Conservation (phyloP, 1,140 invertebrate genomes). For the Zaprionus kolodkinae region DNA sequence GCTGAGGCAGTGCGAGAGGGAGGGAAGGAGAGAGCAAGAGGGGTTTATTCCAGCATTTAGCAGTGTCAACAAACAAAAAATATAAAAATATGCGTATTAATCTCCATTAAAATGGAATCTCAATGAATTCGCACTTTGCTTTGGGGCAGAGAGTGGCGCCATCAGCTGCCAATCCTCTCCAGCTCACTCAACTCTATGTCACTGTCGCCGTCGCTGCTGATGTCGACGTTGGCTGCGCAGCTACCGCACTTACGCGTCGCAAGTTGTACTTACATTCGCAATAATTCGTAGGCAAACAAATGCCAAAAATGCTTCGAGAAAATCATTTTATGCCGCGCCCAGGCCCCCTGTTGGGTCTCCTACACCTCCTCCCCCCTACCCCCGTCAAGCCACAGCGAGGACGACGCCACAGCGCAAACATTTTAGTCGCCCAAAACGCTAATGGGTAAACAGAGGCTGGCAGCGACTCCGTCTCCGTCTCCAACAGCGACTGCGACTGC, state of each 20-base stretch:
- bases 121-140: constrained; percentile 69
- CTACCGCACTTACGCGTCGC: constrained; percentile 50
- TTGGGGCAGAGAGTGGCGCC: constrained; percentile 57
- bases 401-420: constrained; percentile 66
- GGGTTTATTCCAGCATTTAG: constrained; percentile 74
- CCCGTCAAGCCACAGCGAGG: constrained; percentile 25
- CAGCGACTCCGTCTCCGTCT: background rate
- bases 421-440: constrained; percentile 77
- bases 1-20: constrained; percentile 28
- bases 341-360: background rate
- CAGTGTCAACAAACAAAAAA: constrained; percentile 68
- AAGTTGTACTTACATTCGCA: constrained; percentile 48
- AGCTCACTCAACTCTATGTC: background rate
- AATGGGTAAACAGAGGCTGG: constrained; percentile 69
- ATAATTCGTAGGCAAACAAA: constrained; percentile 58
- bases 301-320: constrained; percentile 60
- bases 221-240: background rate
- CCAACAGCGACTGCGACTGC: constrained; percentile 30
- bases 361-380: background rate
- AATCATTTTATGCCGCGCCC: constrained; percentile 39
- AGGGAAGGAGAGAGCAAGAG: constrained; percentile 39
- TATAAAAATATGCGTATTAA: constrained; percentile 59
- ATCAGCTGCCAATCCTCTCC: constrained; percentile 21
- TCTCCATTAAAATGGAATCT: constrained; percentile 83
- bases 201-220: background rate